phyloP scores from a whole-genome alignment of 2,888 invertebrate genomes.

The Ichneumoninae sp. region DNA sequence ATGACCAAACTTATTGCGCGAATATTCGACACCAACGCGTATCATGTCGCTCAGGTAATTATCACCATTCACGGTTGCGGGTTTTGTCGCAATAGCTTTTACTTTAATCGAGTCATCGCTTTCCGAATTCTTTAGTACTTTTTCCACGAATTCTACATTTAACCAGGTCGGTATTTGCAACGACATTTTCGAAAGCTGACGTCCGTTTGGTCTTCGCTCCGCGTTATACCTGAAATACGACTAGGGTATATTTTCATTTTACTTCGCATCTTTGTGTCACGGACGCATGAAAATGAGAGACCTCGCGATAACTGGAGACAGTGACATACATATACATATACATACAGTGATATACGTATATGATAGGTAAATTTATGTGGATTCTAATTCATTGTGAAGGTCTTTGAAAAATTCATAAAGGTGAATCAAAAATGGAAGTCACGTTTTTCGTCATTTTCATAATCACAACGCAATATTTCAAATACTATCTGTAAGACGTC shows the following conservation, averaged over 20 bases:
- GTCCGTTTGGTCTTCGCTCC: neutral
- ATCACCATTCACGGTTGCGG: conserved; percentile 80
- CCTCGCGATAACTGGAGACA: neutral
- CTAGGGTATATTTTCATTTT: neutral
- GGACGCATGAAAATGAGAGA: neutral
- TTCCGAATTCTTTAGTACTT: conserved; percentile 74
- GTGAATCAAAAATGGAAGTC: too few relatives aligned
- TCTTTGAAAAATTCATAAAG: too few relatives aligned
- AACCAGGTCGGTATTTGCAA: conserved; percentile 73
- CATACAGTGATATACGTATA: neutral
- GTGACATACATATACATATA: too few relatives aligned
- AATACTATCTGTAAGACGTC: too few relatives aligned
- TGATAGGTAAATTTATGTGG: too few relatives aligned
- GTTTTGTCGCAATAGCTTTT: conserved; percentile 71
- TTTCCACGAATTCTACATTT: conserved; percentile 73
- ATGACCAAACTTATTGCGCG: conserved; percentile 56
- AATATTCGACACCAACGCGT: neutral
- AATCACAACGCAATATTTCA: too few relatives aligned
- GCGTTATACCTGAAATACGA: neutral
- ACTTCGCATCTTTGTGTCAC: neutral
- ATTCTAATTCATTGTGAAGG: too few relatives aligned
- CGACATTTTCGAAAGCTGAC: neutral
- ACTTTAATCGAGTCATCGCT: conserved; percentile 75
- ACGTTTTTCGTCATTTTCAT: too few relatives aligned
- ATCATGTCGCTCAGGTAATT: conserved; percentile 72